Conservation (phyloP, 2,888 invertebrate genomes). For the Uloborus plumipes region DNA sequence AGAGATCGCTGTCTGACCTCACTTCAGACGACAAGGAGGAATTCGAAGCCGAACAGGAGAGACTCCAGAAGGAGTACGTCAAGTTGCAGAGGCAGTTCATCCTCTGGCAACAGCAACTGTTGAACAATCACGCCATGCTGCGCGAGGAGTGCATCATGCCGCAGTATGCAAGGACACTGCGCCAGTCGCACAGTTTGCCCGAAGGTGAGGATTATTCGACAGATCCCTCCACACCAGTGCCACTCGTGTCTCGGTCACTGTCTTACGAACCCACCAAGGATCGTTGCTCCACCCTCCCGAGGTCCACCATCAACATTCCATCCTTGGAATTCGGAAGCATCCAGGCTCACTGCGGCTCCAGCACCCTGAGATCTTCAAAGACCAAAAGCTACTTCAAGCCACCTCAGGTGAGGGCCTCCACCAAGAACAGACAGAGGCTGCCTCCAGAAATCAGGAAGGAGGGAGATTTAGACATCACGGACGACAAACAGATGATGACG, state of each 20-base stretch:
- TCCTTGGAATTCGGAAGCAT: slow-evolving; percentile 29
- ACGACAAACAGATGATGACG: slow-evolving; percentile 38
- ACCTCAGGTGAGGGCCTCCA: slow-evolving; percentile 49
- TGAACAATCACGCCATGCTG: slow-evolving; percentile 57
- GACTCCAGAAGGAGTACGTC: slow-evolving; percentile 55
- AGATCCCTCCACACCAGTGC: slow-evolving; percentile 4
- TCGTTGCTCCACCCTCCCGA: slow-evolving; percentile 25
- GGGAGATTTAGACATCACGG: slow-evolving; percentile 38
- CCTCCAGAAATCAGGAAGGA: slow-evolving; percentile 60
- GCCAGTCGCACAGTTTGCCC: slow-evolving; percentile 59
- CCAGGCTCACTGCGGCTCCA: slow-evolving; percentile 18
- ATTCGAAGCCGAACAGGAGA: slow-evolving; percentile 53
- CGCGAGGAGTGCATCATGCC: slow-evolving; percentile 48
- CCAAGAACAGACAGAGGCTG: slow-evolving; percentile 52
- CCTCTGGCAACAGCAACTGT: slow-evolving; percentile 57
- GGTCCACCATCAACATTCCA: slow-evolving; percentile 51
- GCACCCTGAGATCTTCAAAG: slow-evolving; percentile 52
- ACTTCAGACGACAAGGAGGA: slow-evolving; percentile 29
- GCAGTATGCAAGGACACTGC: slow-evolving; percentile 32
- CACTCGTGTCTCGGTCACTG: slow-evolving; percentile 42
- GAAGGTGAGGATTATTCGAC: slow-evolving; percentile 41
- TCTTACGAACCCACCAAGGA: slow-evolving; percentile 49
- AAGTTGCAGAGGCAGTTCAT: slow-evolving; percentile 61
- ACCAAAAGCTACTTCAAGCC: slow-evolving; percentile 60
- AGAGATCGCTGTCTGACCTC: slow-evolving; percentile 51